Evolutionary conservation across 2,797 vertebrate genomes (phyloP).

Genomic region (Epinephelus awoara): DNA sequence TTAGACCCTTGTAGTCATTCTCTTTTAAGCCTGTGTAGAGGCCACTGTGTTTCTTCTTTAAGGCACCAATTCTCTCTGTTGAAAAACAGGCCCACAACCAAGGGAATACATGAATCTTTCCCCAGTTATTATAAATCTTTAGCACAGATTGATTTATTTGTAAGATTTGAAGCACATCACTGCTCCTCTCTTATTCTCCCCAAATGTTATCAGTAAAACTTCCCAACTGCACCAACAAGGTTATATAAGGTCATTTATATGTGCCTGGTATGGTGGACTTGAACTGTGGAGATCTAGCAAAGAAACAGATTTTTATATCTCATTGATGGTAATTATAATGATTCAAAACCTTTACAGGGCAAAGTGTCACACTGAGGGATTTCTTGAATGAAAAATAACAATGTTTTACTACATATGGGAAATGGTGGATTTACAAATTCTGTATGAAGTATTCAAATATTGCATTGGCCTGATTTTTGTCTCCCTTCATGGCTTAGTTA

Average conservation of each 20-base stretch:
- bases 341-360: not conserved
- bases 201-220: not conserved
- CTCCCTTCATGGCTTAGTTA: constrained; percentile 71
- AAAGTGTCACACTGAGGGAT: constrained; percentile 3
- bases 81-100: constrained; percentile 10
- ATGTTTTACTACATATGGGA: constrained; percentile 33
- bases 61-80: not conserved
- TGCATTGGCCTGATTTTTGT: constrained; percentile 70
- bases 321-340: not conserved
- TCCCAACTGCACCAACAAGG: not conserved
- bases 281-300: constrained; percentile 3
- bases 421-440: constrained; percentile 56
- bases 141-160: not conserved
- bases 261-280: not conserved
- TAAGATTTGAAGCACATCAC: not conserved
- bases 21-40: constrained; percentile 32
- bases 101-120: not conserved
- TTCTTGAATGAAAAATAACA: constrained; percentile 26
- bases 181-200: not conserved
- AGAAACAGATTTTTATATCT: not conserved
- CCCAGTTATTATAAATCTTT: not conserved
- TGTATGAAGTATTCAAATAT: constrained; percentile 52
- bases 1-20: constrained; percentile 30
- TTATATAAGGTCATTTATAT: not conserved
- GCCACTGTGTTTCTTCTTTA: constrained; percentile 27